Evolutionary conservation across 2,888 invertebrate species (phyloP).

Genomic region (Scotopteryx bipunctaria): DNA sequence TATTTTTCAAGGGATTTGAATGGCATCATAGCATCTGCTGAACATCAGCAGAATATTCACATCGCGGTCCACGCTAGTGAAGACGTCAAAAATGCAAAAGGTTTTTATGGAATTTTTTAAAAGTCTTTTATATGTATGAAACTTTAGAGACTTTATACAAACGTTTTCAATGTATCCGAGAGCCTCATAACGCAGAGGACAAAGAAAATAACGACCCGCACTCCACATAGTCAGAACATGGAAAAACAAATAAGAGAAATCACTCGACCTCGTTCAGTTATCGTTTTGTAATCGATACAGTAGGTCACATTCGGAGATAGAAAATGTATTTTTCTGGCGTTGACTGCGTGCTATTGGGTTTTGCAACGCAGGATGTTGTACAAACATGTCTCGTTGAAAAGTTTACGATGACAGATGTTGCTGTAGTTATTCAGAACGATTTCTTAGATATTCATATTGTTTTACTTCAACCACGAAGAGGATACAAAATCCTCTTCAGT

Average conservation of each 20-base stretch:
- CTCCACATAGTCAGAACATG: slow-evolving; percentile 40
- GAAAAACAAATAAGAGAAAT: slow-evolving; percentile 54
- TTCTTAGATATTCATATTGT: too few relatives aligned
- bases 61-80: too few relatives aligned
- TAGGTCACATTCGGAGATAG: slow-evolving; percentile 19
- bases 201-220: slow-evolving; percentile 17
- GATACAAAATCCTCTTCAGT: too few relatives aligned
- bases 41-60: too few relatives aligned
- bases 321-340: slow-evolving; percentile 21
- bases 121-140: too few relatives aligned
- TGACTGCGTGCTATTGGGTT: not conserved
- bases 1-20: too few relatives aligned
- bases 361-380: slow-evolving; percentile 14
- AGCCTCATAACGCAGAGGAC: slow-evolving; percentile 5
- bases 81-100: too few relatives aligned
- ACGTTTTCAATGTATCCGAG: not conserved
- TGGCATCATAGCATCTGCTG: too few relatives aligned
- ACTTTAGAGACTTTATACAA: not conserved
- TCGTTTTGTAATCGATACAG: slow-evolving; percentile 29
- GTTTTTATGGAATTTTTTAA: too few relatives aligned
- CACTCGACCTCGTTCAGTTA: slow-evolving; percentile 40
- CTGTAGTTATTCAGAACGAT: not conserved
- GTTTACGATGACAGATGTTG: not conserved
- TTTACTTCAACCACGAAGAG: too few relatives aligned
- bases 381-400: not conserved